phyloP scores from a whole-genome alignment of 2,888 invertebrate genomes.

The Drosophila niveifrons region DNA sequence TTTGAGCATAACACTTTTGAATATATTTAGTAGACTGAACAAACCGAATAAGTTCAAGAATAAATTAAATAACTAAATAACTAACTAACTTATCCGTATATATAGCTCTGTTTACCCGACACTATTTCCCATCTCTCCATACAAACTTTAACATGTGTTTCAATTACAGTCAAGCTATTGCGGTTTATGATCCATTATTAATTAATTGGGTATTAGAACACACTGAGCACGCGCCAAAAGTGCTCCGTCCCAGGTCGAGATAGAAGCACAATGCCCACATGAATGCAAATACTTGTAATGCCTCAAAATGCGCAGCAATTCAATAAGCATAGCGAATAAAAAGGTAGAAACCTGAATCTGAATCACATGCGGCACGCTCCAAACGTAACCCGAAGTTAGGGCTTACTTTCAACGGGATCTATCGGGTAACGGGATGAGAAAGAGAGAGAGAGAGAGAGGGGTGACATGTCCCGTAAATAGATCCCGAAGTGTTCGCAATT shows the following conservation, averaged over 20 bases:
- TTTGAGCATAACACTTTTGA: no score
- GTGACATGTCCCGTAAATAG: constrained; percentile 62
- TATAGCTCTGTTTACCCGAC: no score
- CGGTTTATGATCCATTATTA: constrained; percentile 31
- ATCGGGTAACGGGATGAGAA: constrained; percentile 9
- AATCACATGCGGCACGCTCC: constrained; percentile 73
- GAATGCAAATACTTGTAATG: constrained; percentile 66
- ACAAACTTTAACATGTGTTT: no score
- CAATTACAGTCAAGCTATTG: no score
- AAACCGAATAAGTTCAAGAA: no score
- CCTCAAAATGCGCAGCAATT: constrained; percentile 61
- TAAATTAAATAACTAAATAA: no score
- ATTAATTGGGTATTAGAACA: constrained; percentile 78
- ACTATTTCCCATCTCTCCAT: no score
- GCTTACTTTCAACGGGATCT: constrained; percentile 36
- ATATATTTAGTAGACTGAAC: no score
- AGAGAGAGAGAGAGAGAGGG: not conserved
- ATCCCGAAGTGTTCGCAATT: constrained; percentile 61
- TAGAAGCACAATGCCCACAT: constrained; percentile 74
- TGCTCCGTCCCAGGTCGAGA: constrained; percentile 38
- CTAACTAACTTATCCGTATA: no score
- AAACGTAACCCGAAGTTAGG: constrained; percentile 64
- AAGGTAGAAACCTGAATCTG: constrained; percentile 73
- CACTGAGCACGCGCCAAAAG: constrained; percentile 72
- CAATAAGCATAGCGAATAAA: constrained; percentile 58